These are phyloP conservation scores for Tenualosa thibaudeaui DNA, from an alignment of 2,797 vertebrate species.

Conservation along the genomic window DNA sequence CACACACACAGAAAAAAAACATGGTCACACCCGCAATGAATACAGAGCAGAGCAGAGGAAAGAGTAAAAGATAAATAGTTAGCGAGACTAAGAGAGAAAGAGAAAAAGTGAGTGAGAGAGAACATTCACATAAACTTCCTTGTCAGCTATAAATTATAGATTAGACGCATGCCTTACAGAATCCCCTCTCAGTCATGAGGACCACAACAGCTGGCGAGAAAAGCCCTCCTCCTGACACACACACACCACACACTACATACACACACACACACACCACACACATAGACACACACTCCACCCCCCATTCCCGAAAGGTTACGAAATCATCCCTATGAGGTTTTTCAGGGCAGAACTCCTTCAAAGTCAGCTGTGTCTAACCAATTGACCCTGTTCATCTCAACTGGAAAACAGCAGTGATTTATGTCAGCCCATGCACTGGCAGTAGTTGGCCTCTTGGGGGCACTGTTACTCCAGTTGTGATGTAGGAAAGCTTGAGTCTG, in stretches of 20 bases:
- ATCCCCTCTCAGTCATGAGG: background rate
- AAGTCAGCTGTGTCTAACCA: conserved; percentile 25
- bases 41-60: background rate
- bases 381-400: conserved; percentile 7
- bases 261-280: conserved; percentile 30
- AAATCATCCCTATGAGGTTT: background rate
- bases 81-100: background rate
- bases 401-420: conserved; percentile 16
- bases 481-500: background rate
- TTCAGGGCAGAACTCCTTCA: conserved; percentile 17
- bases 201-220: conserved; percentile 16
- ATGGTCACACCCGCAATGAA: background rate
- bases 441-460: conserved; percentile 36
- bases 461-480: conserved; percentile 39
- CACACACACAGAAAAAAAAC: background rate
- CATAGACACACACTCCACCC: conserved; percentile 29
- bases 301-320: background rate
- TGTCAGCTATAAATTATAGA: conserved; percentile 23
- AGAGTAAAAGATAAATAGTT: background rate
- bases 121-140: background rate
- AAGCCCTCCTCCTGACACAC: background rate
- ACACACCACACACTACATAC: conserved; percentile 30
- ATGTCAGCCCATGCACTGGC: conserved; percentile 22
- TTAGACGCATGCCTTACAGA: background rate
- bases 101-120: background rate